Evolutionary conservation across 2,113 vertebrate genomes (phyloP).

Genomic region (Pseudonaja textilis): DNA sequence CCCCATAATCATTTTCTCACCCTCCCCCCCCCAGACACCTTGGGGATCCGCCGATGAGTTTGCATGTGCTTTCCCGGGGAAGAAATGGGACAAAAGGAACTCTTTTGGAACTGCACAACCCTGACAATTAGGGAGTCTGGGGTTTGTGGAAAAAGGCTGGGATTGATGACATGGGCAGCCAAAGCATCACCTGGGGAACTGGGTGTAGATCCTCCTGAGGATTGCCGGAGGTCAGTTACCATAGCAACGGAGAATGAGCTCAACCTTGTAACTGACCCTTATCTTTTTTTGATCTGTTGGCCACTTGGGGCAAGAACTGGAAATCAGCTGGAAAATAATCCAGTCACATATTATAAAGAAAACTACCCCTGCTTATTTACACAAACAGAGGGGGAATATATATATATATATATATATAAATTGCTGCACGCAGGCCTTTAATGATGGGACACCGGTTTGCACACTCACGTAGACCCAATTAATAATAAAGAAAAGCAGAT

Average conservation of each 20-base stretch:
- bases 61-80: neutral
- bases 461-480: neutral
- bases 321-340: conserved; percentile 86
- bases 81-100: conserved; percentile 36
- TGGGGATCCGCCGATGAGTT: conserved; percentile 80
- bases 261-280: conserved; percentile 95
- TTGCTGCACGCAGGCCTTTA: neutral
- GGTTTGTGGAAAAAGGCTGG: conserved; percentile 65
- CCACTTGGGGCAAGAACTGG: conserved; percentile 78
- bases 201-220: conserved; percentile 85
- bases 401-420: no score
- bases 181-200: conserved; percentile 82
- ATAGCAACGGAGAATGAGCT: conserved; percentile 88
- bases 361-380: conserved; percentile 78
- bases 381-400: conserved; percentile 49
- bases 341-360: conserved; percentile 78
- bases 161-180: conserved; percentile 84
- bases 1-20: conserved; percentile 48
- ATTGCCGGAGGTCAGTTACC: conserved; percentile 94
- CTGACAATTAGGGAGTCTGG: conserved; percentile 68
- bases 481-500: fast-evolving
- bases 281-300: conserved; percentile 86
- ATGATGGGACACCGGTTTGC: fast-evolving
- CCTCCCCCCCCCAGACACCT: conserved; percentile 48
- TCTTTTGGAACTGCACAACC: conserved; percentile 43